Conservation (phyloP, 2,113 vertebrate species). For the Eubucco bourcierii region DNA sequence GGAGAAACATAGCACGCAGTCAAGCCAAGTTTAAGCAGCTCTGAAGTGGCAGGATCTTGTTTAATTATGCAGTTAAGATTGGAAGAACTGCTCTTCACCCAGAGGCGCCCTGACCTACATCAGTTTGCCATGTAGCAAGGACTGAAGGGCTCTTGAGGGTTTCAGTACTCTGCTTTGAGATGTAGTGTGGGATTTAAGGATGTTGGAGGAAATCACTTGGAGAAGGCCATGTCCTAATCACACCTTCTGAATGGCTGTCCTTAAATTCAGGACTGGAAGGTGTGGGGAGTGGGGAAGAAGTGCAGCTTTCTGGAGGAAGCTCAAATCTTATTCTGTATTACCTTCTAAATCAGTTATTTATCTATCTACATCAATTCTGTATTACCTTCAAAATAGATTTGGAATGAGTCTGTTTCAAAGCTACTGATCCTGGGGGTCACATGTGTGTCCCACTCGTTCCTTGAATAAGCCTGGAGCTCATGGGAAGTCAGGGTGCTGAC, state of each 20-base stretch:
- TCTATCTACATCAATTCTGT: neutral
- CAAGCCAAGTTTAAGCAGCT: neutral
- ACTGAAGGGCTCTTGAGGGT: neutral
- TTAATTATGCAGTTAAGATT: neutral
- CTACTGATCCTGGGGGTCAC: neutral
- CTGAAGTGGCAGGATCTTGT: neutral
- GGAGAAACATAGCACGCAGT: neutral
- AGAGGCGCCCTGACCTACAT: neutral
- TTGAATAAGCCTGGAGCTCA: neutral
- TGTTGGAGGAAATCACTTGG: neutral
- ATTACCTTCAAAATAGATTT: neutral
- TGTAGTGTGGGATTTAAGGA: neutral
- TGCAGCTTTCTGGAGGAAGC: neutral
- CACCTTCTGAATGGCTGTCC: neutral
- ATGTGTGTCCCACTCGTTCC: rapidly evolving
- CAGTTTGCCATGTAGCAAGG: neutral
- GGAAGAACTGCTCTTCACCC: neutral
- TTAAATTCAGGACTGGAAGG: rapidly evolving
- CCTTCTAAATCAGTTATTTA: neutral
- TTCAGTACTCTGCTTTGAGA: neutral
- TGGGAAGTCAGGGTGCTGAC: neutral
- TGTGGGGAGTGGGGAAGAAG: rapidly evolving
- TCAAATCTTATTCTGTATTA: neutral
- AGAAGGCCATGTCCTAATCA: neutral
- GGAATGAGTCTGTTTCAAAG: neutral